These are phyloP conservation scores for Lophotis ruficrista DNA, from an alignment of 2,113 vertebrate genomes.

Conservation along the genomic window DNA sequence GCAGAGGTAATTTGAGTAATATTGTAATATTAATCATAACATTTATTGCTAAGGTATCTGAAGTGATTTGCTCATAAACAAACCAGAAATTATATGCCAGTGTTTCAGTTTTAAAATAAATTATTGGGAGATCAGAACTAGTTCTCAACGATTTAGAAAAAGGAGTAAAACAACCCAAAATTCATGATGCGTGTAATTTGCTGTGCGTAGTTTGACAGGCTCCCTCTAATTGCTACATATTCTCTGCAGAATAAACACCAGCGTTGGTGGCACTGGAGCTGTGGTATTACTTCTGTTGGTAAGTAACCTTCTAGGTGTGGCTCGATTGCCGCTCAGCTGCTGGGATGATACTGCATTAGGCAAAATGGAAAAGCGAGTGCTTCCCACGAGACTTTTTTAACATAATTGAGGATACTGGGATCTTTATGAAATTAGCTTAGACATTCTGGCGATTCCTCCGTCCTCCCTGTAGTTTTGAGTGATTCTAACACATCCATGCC, in stretches of 20 bases:
- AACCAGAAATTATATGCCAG: not conserved
- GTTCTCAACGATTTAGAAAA: not conserved
- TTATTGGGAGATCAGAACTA: not conserved
- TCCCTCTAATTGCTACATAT: not conserved
- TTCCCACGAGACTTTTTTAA: not conserved
- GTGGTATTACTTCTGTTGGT: not conserved
- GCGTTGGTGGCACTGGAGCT: not conserved
- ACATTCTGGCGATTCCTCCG: not conserved
- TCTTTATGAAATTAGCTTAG: not conserved
- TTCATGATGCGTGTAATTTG: not conserved
- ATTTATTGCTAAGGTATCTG: not conserved
- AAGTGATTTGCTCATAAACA: not conserved
- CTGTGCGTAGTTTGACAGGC: not conserved
- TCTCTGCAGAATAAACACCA: not conserved
- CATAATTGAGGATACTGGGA: not conserved
- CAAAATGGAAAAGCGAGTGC: not conserved
- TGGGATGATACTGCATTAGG: not conserved
- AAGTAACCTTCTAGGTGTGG: not conserved
- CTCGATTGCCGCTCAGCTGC: accelerated
- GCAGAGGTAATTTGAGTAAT: not conserved
- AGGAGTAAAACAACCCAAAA: not conserved
- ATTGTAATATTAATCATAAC: not conserved
- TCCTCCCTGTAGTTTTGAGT: not conserved
- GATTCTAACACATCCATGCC: not conserved
- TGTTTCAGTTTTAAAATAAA: not conserved